Percentiles rank a stretch among this genome's conserved stretches.
Evolutionary conservation across 2,113 vertebrate genomes (phyloP).

Genomic region (Lampris megalopsis): DNA sequence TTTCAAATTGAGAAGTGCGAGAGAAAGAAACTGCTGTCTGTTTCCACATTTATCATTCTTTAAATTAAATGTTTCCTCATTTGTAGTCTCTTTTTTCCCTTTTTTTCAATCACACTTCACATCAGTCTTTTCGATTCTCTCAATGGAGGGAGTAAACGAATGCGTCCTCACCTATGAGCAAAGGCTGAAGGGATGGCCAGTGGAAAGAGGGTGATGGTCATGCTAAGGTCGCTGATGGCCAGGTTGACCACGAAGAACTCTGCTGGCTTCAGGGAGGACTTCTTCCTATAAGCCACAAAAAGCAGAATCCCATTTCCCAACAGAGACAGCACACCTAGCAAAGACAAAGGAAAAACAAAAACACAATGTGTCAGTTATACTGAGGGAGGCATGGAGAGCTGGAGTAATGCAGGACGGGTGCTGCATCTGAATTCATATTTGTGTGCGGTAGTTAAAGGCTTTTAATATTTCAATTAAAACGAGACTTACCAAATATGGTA

Average conservation of each 20-base stretch:
- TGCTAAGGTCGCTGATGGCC: conserved; percentile 88
- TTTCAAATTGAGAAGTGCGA: not conserved
- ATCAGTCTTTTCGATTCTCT: not conserved
- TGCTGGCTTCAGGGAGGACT: conserved; percentile 86
- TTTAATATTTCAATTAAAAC: too few species aligned
- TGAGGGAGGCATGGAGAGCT: not conserved
- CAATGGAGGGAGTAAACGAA: not conserved
- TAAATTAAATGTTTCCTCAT: not conserved
- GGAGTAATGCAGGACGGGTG: not conserved
- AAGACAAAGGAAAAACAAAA: not conserved
- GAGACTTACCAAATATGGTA: conserved; percentile 82
- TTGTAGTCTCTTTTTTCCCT: not conserved
- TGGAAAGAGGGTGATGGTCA: conserved; percentile 86
- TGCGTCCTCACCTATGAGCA: conserved; percentile 83
- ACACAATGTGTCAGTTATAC: not conserved
- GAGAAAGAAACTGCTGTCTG: not conserved
- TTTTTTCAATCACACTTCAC: not conserved
- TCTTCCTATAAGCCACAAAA: conserved; percentile 87
- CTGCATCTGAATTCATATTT: conserved; percentile 3
- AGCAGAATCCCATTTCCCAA: conserved; percentile 86
- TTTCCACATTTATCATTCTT: not conserved
- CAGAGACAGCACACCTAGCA: conserved; percentile 81
- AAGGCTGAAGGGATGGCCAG: conserved; percentile 85
- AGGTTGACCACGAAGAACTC: conserved; percentile 90
- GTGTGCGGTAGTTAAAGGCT: not conserved